Evolutionary conservation across 2,113 vertebrate genomes (phyloP), one percentile per base, ranked within the genome.

Genomic region (Zapornia atra): DNA sequence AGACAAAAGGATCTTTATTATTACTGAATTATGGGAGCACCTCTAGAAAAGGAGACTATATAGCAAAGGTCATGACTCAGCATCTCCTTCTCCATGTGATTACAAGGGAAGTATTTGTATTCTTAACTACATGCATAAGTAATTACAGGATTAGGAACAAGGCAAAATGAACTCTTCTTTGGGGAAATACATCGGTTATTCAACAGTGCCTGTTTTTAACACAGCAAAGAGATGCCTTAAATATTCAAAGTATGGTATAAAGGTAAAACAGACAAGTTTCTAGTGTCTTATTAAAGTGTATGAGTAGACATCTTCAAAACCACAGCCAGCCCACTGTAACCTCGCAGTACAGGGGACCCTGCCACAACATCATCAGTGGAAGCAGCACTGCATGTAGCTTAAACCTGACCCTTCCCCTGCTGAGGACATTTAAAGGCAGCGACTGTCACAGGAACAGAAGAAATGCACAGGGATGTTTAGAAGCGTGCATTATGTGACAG

Each of bases 401-500:
- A 83, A 77, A 88, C 33, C 36, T 46, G 34, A 42, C 73, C 92
- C 71, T 77, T 82, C 33, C 12, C 24, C 40, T 85, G 60, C 36
- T 40, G 53, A 90, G 51, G 40, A 73, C 63, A 66, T 36, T 79
- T 82, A 77, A 92, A 91, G 31, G 44, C 84, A 84, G 36, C 33
- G 57, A 87, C 65, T 82, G 50, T 44, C 84, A 91, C 36, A 88
- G 82, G 87, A 82, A 91, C 29, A 81, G 79, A 71, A 93, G 63
- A 94, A 96, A 96, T 24, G 25, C 57, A 92, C 65, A 92, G 31
- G 24, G 70, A 69, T 92, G 44, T 69, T 88, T 82, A 57, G 79
- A 93, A 90, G 82, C 1, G 6, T 66, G 65, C 34, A 85, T 50
- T 60, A 69, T 38, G 44, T 84, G 50, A 79, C 46, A 88, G 18